Percentiles rank a stretch among this genome's conserved stretches.
Evolutionary conservation across 2,113 vertebrate species (phyloP).

Genomic region (Hippotragus niger): DNA sequence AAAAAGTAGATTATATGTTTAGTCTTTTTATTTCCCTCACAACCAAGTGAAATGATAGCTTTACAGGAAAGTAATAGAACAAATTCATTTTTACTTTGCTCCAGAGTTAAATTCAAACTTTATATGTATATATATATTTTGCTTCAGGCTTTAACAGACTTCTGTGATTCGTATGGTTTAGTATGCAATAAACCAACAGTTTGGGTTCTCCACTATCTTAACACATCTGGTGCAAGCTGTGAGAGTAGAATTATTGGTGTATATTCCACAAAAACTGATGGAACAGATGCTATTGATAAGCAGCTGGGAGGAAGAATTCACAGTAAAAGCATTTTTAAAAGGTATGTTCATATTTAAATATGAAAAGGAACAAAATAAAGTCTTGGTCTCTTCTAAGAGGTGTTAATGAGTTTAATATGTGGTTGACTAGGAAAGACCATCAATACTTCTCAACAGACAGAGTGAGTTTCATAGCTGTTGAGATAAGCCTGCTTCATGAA

Average conservation of each 20-base stretch:
- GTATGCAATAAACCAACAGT: constrained; percentile 82
- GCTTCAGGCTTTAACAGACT: constrained; percentile 80
- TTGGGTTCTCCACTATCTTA: constrained; percentile 84
- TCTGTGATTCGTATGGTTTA: constrained; percentile 81
- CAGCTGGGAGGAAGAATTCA: constrained; percentile 79
- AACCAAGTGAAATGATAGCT: background rate
- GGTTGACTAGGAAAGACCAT: background rate
- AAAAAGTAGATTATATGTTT: background rate
- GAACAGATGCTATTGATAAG: constrained; percentile 78
- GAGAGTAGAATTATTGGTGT: constrained; percentile 83
- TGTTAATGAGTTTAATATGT: background rate
- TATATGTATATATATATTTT: background rate
- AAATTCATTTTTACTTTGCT: constrained; percentile 26
- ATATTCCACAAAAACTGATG: constrained; percentile 80
- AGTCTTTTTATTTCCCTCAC: constrained; percentile 10
- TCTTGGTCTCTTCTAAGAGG: background rate
- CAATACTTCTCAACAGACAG: background rate
- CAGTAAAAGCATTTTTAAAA: constrained; percentile 82
- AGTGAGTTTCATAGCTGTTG: background rate
- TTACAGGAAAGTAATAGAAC: background rate
- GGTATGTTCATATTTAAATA: constrained; percentile 69
- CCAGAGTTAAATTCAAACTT: background rate
- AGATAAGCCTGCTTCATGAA: background rate
- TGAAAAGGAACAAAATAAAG: background rate
- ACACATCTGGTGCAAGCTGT: constrained; percentile 81